These are phyloP conservation scores for Petrocephalus schoutedeni DNA, from an alignment of 2,797 vertebrate species.

Conservation along the genomic window DNA sequence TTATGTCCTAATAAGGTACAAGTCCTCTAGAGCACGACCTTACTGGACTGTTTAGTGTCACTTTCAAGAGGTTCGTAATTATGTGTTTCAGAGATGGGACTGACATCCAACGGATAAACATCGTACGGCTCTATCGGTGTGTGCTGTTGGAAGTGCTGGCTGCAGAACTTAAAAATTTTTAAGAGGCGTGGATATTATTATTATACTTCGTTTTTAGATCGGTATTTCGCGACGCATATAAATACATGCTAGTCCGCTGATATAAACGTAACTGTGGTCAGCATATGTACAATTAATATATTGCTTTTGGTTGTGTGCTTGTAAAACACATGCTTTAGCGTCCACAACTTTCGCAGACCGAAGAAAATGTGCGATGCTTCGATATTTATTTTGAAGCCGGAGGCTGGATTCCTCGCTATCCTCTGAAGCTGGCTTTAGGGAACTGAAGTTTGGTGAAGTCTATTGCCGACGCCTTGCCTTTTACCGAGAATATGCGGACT, in stretches of 20 bases:
- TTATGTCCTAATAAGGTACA: slow-evolving; percentile 49
- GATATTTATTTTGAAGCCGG: neutral
- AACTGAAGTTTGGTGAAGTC: neutral
- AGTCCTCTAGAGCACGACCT: slow-evolving; percentile 36
- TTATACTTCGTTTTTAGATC: neutral
- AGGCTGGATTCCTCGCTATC: neutral
- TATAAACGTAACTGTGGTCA: neutral
- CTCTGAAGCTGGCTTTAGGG: neutral
- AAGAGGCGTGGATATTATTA: neutral
- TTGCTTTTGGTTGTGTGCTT: neutral
- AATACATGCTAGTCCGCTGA: neutral
- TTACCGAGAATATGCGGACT: slow-evolving; percentile 8
- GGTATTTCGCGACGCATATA: neutral
- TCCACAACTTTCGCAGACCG: neutral
- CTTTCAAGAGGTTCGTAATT: slow-evolving; percentile 58
- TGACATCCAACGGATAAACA: slow-evolving; percentile 46
- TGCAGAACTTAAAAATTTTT: neutral
- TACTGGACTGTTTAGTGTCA: slow-evolving; percentile 57
- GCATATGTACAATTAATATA: neutral
- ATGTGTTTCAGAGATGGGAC: slow-evolving; percentile 46
- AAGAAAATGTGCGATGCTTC: slow-evolving; percentile 4
- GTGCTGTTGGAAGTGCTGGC: neutral
- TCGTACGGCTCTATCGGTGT: slow-evolving; percentile 24
- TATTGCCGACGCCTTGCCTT: neutral
- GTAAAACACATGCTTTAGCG: neutral